Percentiles rank a stretch among this genome's conserved stretches.
phyloP scores from a whole-genome alignment of 2,797 vertebrate genomes.

The Thunnus albacares region DNA sequence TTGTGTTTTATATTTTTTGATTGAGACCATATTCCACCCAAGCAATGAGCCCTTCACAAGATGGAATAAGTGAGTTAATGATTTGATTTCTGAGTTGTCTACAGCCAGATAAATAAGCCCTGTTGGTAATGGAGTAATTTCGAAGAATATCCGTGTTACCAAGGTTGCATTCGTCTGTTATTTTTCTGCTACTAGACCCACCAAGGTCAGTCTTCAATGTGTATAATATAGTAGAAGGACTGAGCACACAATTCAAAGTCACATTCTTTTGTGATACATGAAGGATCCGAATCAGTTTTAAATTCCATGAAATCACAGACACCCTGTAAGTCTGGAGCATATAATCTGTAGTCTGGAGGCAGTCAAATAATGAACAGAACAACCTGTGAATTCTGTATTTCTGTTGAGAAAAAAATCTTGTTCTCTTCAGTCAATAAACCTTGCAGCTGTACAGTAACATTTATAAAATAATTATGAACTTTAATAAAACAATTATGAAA shows the following conservation, averaged over 20 bases:
- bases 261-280: constrained; percentile 31
- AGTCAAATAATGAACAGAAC: constrained; percentile 7
- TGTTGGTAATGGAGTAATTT: background rate
- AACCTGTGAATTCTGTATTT: background rate
- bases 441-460: too few species aligned
- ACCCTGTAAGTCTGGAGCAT: background rate
- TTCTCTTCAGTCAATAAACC: constrained; percentile 13
- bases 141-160: background rate
- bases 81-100: background rate
- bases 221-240: constrained; percentile 13
- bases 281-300: constrained; percentile 39
- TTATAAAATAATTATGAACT: too few species aligned
- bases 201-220: constrained; percentile 36
- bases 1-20: too few species aligned
- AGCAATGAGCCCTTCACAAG: too few species aligned
- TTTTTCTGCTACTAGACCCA: constrained; percentile 24
- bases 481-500: too few species aligned
- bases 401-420: background rate
- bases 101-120: background rate
- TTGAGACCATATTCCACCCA: too few species aligned
- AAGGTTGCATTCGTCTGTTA: constrained; percentile 7
- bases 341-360: background rate
- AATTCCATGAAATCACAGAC: constrained; percentile 24
- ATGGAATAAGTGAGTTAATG: background rate
- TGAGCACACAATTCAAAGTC: constrained; percentile 43